Base-by-base conservation (phyloP, 2,888 invertebrate species). In the Euplexia lucipara region DNA sequence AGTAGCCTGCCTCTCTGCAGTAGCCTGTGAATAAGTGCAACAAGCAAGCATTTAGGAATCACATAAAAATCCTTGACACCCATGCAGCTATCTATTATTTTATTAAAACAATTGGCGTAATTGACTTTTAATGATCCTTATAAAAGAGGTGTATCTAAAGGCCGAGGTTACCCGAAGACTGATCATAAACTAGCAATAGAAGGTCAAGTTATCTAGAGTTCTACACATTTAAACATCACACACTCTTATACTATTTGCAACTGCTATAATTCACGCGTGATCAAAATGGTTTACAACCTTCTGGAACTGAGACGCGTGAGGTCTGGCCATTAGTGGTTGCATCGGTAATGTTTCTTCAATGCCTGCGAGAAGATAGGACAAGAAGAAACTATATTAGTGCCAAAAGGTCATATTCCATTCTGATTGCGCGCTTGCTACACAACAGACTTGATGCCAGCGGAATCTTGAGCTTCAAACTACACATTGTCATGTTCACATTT, bases 71-170 rank as follows among this genome's bases (percentile, higher is more conserved):
- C 67, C 67, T 39, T 62, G 62, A 49, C 48, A 42, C 7, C 7
- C 18, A 26, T 61, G 44, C 49, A 51, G 44, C 34, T 51, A 22
- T 26, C 4, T 32, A 22, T 18, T 68, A 47, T 52, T 63, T 63
- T 12, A 52, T 68, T 63, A 32, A 52, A 37, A 16, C 64, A 47
- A 64, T 47, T 63, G 63, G 2, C 49, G 63, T 70, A 63, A 68
- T 52, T 63, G 51, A 9, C 2, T 30, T 62, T 51, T 51, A 70
- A 70, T 62, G 4, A 39, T 34, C 7, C 12, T 32, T 18, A 16
- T 12, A 16, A 18, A 3, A n/a, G 3, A 41, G 39, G 48, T 45
- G 34, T 30, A 32, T 58, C n/a, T 42, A 44, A 22, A 51, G 44
- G 16, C 7, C 30, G 18, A 34, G n/a, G n/a, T 44, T 26, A 42